Evolutionary conservation across 2,113 vertebrate genomes (phyloP).

Genomic region (Chlamydotis undulata): DNA sequence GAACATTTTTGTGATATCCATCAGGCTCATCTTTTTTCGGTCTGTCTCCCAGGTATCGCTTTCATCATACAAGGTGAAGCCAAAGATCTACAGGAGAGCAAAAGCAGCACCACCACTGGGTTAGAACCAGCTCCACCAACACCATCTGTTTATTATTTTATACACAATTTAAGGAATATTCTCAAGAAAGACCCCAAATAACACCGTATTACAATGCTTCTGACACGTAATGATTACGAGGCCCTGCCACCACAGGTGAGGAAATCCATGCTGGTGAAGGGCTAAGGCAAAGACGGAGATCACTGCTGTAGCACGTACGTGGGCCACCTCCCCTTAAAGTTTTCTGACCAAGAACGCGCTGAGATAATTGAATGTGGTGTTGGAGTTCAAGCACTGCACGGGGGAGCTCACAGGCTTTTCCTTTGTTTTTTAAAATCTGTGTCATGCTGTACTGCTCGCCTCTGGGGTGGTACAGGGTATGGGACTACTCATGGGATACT

Average conservation of each 20-base stretch:
- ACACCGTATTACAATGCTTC: rapidly evolving
- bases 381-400: neutral
- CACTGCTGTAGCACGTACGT: rapidly evolving
- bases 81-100: slow-evolving; percentile 20
- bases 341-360: rapidly evolving
- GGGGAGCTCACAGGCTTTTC: neutral
- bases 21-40: slow-evolving; percentile 83
- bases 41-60: slow-evolving; percentile 56
- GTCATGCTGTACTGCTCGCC: neutral
- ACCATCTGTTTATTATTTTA: rapidly evolving
- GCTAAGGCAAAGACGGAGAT: neutral
- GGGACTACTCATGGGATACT: neutral
- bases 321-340: neutral
- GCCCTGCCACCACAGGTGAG: rapidly evolving
- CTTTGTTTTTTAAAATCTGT: neutral
- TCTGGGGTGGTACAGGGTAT: neutral
- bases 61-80: slow-evolving; percentile 47
- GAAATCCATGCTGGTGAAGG: neutral
- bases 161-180: neutral
- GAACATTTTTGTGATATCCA: slow-evolving; percentile 95
- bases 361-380: neutral
- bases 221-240: neutral
- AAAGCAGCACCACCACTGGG: rapidly evolving
- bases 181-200: neutral
- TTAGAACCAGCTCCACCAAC: neutral